Evolutionary conservation across 2,888 invertebrate species (phyloP).

Genomic region (Agrilus biguttatus): DNA sequence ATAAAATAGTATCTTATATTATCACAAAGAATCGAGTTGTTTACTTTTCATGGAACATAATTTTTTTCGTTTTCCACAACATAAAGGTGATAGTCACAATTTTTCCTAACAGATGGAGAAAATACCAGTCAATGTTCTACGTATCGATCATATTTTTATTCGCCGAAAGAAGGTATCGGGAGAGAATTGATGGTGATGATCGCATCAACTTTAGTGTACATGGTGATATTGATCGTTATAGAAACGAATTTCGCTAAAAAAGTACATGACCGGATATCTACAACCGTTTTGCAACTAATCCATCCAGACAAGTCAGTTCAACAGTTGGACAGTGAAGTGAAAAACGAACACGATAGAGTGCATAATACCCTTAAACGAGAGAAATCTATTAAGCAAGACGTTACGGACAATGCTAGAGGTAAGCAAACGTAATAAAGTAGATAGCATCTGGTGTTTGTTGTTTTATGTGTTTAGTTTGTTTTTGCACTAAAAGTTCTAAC

Average conservation of each 20-base stretch:
- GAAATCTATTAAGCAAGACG: conserved; percentile 17
- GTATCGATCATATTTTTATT: conserved; percentile 6
- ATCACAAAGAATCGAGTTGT: too few relatives aligned
- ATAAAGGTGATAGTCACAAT: background rate
- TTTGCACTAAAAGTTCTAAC: too few relatives aligned
- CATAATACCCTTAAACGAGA: conserved; percentile 1
- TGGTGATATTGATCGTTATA: conserved; percentile 5
- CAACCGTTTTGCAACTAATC: background rate
- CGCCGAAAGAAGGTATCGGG: background rate
- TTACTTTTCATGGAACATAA: background rate
- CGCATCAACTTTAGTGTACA: conserved; percentile 4
- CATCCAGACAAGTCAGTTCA: background rate
- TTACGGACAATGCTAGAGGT: background rate
- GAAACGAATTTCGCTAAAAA: conserved; percentile 3
- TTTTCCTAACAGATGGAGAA: background rate
- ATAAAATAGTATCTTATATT: too few relatives aligned
- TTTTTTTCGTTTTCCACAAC: background rate
- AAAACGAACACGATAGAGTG: conserved; percentile 2
- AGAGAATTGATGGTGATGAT: conserved; percentile 3
- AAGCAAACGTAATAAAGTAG: background rate
- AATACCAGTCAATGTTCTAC: conserved; percentile 3
- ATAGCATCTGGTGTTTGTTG: background rate
- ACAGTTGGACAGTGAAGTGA: conserved; percentile 1
- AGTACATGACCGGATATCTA: background rate
- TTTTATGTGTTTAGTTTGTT: too few relatives aligned